Evolutionary conservation across 2,113 vertebrate species (phyloP).

Genomic region (Baryphthengus martii): DNA sequence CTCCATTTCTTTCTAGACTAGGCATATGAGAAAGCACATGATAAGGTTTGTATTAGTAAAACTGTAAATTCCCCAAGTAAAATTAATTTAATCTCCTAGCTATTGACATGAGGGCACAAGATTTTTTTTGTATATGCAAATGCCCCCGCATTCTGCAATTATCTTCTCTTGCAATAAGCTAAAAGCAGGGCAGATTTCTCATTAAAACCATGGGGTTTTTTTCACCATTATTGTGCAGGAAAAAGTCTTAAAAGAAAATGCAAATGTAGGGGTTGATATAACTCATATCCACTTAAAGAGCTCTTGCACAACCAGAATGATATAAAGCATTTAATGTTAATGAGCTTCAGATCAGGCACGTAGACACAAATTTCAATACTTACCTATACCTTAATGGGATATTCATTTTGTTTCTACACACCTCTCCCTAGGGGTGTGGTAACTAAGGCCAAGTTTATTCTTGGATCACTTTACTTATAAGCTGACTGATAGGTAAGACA

Average conservation of each 20-base stretch:
- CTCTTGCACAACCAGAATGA: neutral
- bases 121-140: neutral
- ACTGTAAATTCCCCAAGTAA: neutral
- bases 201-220: neutral
- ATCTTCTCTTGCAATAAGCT: neutral
- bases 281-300: neutral
- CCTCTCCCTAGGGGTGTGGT: neutral
- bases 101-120: neutral
- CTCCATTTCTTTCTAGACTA: neutral
- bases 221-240: neutral
- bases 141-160: neutral
- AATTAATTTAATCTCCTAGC: neutral
- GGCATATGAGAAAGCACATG: neutral
- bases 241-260: neutral
- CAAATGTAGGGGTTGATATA: neutral
- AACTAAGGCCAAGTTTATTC: slow-evolving; percentile 10
- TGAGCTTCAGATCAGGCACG: neutral
- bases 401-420: neutral
- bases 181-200: neutral
- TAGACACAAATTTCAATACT: neutral
- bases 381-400: neutral
- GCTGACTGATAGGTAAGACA: neutral
- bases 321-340: neutral
- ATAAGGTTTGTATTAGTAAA: neutral
- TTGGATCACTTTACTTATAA: neutral